Base-by-base conservation (phyloP, 2,113 vertebrate species). In the Pterocles gutturalis region DNA sequence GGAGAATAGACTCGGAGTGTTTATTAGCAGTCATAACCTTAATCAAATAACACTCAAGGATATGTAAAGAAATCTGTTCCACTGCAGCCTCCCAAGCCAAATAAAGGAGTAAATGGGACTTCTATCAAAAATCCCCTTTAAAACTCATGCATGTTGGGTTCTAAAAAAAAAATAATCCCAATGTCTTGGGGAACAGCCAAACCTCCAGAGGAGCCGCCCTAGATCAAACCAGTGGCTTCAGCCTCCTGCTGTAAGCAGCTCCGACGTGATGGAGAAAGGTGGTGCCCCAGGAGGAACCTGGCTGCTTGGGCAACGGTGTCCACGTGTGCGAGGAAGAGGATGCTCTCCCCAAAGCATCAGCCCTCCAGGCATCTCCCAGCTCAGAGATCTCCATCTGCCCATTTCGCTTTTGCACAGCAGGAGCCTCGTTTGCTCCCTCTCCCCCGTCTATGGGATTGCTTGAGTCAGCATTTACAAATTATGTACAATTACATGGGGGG, bases 21-120 rank as follows among this genome's bases (percentile, higher is more conserved):
- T 97, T 97, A 97, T 97, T 96, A 97, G 96, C 95, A 94, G 95
- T 78, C 94, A 91, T 93, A 96, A 98, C 90, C 95, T 96, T 97
- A 95, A 96, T 97, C 97, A 97, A 97, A 96, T 96, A 96, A 97
- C 97, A 97, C 97, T 97, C 95, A 94, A 91, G 89, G 86, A 97
- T 91, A 94, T 83, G 89, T 94, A 97, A 96, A 96, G 96, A 93
- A 98, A 90, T 87, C 91, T 34, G 83, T 93, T 88, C 93, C 82
- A 91, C 90, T 75, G 90, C 83, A 78, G 91, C 75, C 81, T 97
- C 95, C 89, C 96, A 97, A 96, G 94, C 96, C 97, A 98, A 98
- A 97, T 93, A 97, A 97, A 98, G 95, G 87, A 95, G 88, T 96
- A 96, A 96, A 96, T 92, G 88, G 89, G 91, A 96, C 90, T 89